Percentiles rank a stretch among this genome's conserved stretches.
Conservation (phyloP, 2,888 invertebrate genomes). For the Asteroscopus sphinx region DNA sequence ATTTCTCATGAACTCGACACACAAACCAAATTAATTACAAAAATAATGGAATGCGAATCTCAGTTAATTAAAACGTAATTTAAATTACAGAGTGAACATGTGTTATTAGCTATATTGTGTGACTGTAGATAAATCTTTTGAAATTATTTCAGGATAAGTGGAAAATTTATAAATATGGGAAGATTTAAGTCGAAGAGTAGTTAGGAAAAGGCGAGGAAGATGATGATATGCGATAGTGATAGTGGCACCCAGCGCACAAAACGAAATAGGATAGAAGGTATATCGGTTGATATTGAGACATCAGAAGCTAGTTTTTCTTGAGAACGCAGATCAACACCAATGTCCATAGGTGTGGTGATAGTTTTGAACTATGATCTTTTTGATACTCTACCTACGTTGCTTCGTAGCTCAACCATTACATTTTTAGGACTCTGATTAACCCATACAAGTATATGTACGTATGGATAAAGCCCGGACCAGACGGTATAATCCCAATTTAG, state of each 20-base stretch:
- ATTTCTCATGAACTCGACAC: constrained; percentile 1
- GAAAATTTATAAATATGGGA: too few relatives aligned
- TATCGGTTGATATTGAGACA: too few relatives aligned
- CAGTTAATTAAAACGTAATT: constrained; percentile 30
- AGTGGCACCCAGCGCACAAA: too few relatives aligned
- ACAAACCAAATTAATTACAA: constrained; percentile 11
- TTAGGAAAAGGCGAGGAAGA: too few relatives aligned
- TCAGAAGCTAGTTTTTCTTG: too few relatives aligned
- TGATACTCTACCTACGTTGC: neutral
- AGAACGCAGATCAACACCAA: too few relatives aligned
- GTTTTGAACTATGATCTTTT: too few relatives aligned
- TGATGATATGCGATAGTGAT: too few relatives aligned
- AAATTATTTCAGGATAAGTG: neutral
- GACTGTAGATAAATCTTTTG: neutral
- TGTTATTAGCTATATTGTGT: constrained; percentile 9
- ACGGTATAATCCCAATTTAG: constrained; percentile 26
- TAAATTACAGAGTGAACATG: constrained; percentile 3
- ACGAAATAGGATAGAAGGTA: too few relatives aligned
- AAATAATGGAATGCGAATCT: constrained; percentile 15
- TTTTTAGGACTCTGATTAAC: constrained; percentile 23
- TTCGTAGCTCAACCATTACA: neutral
- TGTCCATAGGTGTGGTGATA: too few relatives aligned
- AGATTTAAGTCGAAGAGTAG: too few relatives aligned
- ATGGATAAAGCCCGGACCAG: constrained; percentile 17
- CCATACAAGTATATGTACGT: neutral